Evolutionary conservation across 2,888 invertebrate genomes (phyloP).

Genomic region (Tineola bisselliella): DNA sequence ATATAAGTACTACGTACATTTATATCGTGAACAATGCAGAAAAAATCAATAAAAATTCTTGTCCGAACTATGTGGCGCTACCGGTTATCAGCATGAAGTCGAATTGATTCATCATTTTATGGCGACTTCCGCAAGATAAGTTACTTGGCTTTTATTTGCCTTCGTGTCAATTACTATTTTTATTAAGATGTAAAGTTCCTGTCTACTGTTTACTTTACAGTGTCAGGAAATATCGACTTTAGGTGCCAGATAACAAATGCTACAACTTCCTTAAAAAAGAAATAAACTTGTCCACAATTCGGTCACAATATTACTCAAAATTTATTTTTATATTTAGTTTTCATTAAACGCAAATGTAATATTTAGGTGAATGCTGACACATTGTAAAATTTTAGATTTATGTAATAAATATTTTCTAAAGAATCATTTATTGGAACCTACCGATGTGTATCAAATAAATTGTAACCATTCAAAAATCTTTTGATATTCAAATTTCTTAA

Average conservation of each 20-base stretch:
- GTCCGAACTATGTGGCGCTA: not conserved
- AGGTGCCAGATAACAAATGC: not conserved
- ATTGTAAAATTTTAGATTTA: too few relatives aligned
- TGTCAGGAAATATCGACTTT: not conserved
- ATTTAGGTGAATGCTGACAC: too few relatives aligned
- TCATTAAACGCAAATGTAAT: too few relatives aligned
- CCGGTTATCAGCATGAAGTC: not conserved
- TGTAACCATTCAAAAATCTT: not conserved
- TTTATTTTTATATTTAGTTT: too few relatives aligned
- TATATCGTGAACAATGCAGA: not conserved
- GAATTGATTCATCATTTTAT: not conserved
- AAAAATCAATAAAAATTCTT: slow-evolving; percentile 1
- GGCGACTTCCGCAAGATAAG: not conserved
- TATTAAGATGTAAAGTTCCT: slow-evolving; percentile 11
- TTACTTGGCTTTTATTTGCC: not conserved
- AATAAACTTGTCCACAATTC: too few relatives aligned
- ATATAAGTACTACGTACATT: too few relatives aligned
- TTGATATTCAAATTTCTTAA: not conserved
- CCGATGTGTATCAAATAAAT: too few relatives aligned
- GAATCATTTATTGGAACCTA: too few relatives aligned
- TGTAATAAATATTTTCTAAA: too few relatives aligned
- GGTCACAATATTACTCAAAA: too few relatives aligned
- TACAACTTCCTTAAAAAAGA: not conserved
- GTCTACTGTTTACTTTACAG: slow-evolving; percentile 7
- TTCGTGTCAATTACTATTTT: slow-evolving; percentile 1